Evolutionary conservation across 2,888 invertebrate species (phyloP).

Genomic region (Apamea epomidion): DNA sequence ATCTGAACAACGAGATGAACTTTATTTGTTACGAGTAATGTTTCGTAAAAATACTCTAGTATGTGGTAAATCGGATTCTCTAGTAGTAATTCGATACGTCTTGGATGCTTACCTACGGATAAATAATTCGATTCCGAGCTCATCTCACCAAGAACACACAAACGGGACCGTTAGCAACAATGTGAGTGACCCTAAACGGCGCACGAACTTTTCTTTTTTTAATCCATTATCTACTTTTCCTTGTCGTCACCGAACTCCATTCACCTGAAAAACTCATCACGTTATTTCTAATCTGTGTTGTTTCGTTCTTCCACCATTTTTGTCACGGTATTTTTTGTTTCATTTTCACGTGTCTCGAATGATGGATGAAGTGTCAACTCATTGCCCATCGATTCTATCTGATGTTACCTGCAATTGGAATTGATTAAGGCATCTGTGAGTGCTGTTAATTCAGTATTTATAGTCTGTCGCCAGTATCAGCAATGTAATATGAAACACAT

Average conservation of each 20-base stretch:
- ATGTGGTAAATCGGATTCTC: constrained; percentile 6
- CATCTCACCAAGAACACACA: constrained; percentile 1
- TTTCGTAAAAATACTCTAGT: not conserved
- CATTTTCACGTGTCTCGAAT: constrained; percentile 47
- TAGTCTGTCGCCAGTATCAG: constrained; percentile 5
- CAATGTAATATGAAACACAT: not conserved
- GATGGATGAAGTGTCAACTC: constrained; percentile 56
- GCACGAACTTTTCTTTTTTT: constrained; percentile 32
- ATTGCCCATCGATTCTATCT: constrained; percentile 31
- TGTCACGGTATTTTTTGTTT: constrained; percentile 58
- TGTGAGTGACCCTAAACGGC: constrained; percentile 26
- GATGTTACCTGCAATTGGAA: constrained; percentile 31
- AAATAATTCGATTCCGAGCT: constrained; percentile 12
- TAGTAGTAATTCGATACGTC: constrained; percentile 17
- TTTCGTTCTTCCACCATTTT: constrained; percentile 44
- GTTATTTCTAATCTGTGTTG: constrained; percentile 61
- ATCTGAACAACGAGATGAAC: not conserved
- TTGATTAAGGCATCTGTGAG: constrained; percentile 12
- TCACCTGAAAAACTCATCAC: constrained; percentile 62
- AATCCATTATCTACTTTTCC: constrained; percentile 58
- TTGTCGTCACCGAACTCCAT: constrained; percentile 50
- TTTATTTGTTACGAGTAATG: not conserved
- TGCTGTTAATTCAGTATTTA: constrained; percentile 7
- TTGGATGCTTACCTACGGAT: not conserved
- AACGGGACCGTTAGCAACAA: constrained; percentile 26